These are phyloP conservation scores for Calameuta pallipes DNA, from an alignment of 2,888 invertebrate species.

Conservation along the genomic window DNA sequence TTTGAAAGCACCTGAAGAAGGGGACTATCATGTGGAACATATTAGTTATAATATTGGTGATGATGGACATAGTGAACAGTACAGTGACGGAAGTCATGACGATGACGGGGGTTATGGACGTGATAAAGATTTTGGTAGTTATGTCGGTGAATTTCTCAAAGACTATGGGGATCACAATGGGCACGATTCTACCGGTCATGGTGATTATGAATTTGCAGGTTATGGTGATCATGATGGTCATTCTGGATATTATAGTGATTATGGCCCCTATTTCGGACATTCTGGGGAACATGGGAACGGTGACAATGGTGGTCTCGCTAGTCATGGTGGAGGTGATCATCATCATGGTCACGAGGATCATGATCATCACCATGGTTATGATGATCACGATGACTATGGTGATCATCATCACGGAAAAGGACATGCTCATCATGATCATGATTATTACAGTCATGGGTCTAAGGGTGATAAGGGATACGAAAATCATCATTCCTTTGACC, in stretches of 20 bases:
- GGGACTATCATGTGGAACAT: not conserved
- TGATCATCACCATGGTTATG: not conserved
- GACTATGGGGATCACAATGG: not conserved
- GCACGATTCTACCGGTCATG: not conserved
- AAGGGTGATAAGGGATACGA: slow-evolving; percentile 57
- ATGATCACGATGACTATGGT: not conserved
- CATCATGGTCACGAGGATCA: slow-evolving; percentile 6
- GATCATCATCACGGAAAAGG: slow-evolving; percentile 42
- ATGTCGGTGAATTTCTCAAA: not conserved
- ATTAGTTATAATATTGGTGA: not conserved
- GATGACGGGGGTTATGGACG: not conserved
- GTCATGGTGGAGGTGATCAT: not conserved
- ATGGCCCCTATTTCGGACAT: not conserved
- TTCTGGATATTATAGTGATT: not conserved
- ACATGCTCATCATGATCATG: slow-evolving; percentile 48
- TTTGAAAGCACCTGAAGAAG: not conserved
- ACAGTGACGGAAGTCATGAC: slow-evolving; percentile 7
- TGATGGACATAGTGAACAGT: not conserved
- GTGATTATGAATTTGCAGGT: not conserved
- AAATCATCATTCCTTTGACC: slow-evolving; percentile 49
- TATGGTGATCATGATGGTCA: not conserved
- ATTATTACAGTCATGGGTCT: slow-evolving; percentile 49
- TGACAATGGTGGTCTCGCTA: not conserved
- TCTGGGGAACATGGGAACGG: slow-evolving; percentile 1
- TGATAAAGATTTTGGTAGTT: not conserved